A percentile compares a stretch with the other conserved stretches of the same genome.
phyloP scores from a whole-genome alignment of 2,888 invertebrate genomes.

The Eumacrocentrus americanus region DNA sequence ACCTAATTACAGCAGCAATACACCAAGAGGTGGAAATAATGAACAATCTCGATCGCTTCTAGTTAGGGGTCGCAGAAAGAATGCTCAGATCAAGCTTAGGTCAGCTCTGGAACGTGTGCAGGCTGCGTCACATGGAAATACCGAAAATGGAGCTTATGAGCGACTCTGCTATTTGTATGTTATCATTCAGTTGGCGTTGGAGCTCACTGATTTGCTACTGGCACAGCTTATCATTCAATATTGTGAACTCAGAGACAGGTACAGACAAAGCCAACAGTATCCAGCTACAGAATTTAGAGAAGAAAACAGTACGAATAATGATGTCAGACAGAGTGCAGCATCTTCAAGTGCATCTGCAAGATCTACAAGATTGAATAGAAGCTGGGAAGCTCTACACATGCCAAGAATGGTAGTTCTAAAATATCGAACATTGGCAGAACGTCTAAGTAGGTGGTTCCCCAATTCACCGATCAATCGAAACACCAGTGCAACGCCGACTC shows the following conservation, averaged over 20 bases:
- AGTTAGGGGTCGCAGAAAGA: not conserved
- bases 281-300: not conserved
- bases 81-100: not conserved
- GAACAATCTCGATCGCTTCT: not conserved
- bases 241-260: not conserved
- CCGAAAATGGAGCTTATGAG: constrained; percentile 37
- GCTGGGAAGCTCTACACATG: not conserved
- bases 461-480: constrained; percentile 6
- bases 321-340: not conserved
- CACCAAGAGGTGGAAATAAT: not conserved
- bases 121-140: not conserved
- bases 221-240: constrained; percentile 52
- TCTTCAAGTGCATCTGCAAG: too few species aligned
- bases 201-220: constrained; percentile 63
- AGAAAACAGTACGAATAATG: not conserved
- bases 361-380: too few species aligned
- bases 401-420: not conserved
- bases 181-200: constrained; percentile 61
- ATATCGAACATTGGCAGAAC: constrained; percentile 29
- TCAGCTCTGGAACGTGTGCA: not conserved
- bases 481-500: not conserved
- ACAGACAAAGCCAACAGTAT: not conserved
- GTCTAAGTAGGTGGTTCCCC: constrained; percentile 31
- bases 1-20: not conserved
- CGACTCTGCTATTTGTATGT: constrained; percentile 41